Conservation (phyloP, 2,797 vertebrate species). For the Carcharodon carcharias region DNA sequence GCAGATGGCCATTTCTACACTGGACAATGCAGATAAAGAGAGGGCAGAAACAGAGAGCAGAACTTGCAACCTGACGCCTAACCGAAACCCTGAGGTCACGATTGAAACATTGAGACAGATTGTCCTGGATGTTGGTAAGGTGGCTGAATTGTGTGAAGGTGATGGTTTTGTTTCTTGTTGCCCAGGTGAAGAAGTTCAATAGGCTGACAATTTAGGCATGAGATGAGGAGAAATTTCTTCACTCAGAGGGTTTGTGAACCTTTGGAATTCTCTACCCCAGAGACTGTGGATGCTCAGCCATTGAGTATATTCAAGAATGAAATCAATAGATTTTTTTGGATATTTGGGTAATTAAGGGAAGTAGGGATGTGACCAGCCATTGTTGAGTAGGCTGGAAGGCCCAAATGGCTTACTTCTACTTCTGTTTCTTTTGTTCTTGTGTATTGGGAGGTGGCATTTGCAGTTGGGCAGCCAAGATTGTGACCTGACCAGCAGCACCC, state of each 20-base stretch:
- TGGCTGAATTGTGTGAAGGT: slow-evolving; percentile 22
- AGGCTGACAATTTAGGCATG: background rate
- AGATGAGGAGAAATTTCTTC: too few species aligned
- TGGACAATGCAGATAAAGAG: slow-evolving; percentile 55
- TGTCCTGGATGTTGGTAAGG: slow-evolving; percentile 61
- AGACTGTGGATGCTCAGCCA: background rate
- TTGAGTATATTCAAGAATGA: background rate
- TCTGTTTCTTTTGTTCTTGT: background rate
- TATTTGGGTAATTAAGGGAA: background rate
- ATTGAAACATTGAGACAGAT: slow-evolving; percentile 60
- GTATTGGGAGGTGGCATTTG: background rate
- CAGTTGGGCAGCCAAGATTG: background rate
- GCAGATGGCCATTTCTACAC: slow-evolving; percentile 55
- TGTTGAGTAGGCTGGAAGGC: background rate
- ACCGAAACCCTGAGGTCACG: slow-evolving; percentile 43
- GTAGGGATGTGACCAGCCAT: background rate
- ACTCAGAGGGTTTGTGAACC: too few species aligned
- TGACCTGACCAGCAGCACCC: background rate
- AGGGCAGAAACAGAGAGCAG: slow-evolving; percentile 44
- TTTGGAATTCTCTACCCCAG: background rate
- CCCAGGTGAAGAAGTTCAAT: background rate
- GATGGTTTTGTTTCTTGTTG: background rate
- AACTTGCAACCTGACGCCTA: slow-evolving; percentile 42
- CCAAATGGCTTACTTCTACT: background rate
- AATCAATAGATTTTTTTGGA: background rate